Evolutionary conservation across 2,797 vertebrate species (phyloP).

Genomic region (Sardinella longiceps): DNA sequence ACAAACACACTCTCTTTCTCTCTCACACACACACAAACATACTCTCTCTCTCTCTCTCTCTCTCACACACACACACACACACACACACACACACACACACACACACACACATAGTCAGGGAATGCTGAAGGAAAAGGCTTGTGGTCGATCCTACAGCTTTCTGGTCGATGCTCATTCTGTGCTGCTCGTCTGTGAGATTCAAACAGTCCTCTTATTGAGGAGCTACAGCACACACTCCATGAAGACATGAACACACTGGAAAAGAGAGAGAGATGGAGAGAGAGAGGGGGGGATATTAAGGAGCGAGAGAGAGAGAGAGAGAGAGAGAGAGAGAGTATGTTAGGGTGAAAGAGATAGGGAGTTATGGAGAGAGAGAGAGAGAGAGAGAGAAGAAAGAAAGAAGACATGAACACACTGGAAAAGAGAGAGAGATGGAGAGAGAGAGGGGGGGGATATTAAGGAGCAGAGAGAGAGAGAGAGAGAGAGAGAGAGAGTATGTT

Average conservation of each 20-base stretch:
- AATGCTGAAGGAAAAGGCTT: not conserved
- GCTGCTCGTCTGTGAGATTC: not conserved
- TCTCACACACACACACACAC: slow-evolving; percentile 31
- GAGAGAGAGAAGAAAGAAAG: not conserved
- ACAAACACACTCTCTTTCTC: not conserved
- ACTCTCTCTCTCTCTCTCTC: too few relatives aligned
- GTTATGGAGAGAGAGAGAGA: not conserved
- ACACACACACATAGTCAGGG: not conserved
- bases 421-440: not conserved
- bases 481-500: too few relatives aligned
- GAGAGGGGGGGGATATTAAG: not conserved
- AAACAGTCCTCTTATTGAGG: too few relatives aligned
- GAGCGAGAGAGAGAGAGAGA: too few relatives aligned
- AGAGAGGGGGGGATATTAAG: too few relatives aligned
- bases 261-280: not conserved
- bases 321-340: not conserved
- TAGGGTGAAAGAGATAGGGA: too few relatives aligned
- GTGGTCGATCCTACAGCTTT: not conserved
- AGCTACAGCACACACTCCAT: not conserved
- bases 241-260: not conserved
- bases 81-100: not conserved
- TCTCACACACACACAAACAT: slow-evolving; percentile 21
- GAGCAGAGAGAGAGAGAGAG: too few relatives aligned
- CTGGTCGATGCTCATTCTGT: not conserved
- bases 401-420: too few relatives aligned